These are phyloP conservation scores for Chiloscyllium punctatum DNA, from an alignment of 2,797 vertebrate species.

Conservation along the genomic window DNA sequence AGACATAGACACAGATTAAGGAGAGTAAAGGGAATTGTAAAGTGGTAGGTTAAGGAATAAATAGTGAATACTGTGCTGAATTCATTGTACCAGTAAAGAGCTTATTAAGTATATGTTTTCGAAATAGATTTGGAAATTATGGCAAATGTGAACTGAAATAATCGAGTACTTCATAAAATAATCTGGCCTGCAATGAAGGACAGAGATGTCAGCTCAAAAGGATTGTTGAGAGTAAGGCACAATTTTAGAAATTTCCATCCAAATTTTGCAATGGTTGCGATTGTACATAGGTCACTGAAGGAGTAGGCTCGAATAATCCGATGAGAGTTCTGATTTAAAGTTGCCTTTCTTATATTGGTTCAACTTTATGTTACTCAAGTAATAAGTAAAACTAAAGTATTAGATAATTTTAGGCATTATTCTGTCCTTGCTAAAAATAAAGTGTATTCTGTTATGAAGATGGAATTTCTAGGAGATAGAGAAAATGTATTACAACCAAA, in stretches of 20 bases:
- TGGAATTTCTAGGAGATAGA: not conserved
- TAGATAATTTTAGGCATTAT: not conserved
- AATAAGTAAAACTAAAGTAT: not conserved
- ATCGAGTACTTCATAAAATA: not conserved
- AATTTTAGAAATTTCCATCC: not conserved
- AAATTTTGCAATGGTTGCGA: not conserved
- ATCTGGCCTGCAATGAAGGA: not conserved
- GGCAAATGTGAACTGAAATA: not conserved
- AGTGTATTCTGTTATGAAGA: not conserved
- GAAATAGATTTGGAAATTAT: not conserved
- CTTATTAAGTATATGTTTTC: not conserved
- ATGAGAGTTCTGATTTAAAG: not conserved
- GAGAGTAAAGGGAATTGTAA: not conserved
- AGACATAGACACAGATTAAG: not conserved
- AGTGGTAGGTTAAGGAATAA: not conserved
- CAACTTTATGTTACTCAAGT: not conserved
- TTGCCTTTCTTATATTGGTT: not conserved
- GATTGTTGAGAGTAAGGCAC: not conserved
- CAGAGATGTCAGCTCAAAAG: not conserved
- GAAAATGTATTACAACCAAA: not conserved
- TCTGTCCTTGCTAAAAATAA: not conserved
- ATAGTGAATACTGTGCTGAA: not conserved
- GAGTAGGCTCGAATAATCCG: not conserved
- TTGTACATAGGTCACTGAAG: not conserved
- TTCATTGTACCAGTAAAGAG: not conserved